Evolutionary conservation across 2,797 vertebrate species (phyloP), one percentile per base, ranked within the genome.

Genomic region (Euphonia xanthogaster): DNA sequence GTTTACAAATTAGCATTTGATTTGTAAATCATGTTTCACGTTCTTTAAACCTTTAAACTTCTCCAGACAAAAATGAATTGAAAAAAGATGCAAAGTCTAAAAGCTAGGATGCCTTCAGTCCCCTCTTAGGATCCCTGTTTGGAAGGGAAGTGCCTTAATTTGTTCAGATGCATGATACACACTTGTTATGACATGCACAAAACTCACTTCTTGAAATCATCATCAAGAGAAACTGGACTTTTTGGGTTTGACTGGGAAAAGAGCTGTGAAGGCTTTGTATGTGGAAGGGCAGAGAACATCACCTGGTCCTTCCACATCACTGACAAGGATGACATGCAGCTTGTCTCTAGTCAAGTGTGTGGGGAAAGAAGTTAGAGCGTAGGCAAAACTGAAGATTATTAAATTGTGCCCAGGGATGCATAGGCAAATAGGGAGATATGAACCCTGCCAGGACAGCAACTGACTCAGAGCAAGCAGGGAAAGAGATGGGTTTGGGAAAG

Each of bases 1-100:
- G 47, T 66, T 90, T 84, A 78, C 14, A 84, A 92, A 92, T 77
- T 23, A 72, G 10, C 17, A 70, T 57, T 90, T 80, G 44, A 88
- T 88, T 95, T 74, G 21, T 67, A 71, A 83, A 66, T 47, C 22
- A 44, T 14, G 25, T n/a, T 86, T 73, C 31, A 15, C 0, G 0
- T 66, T 88, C 68, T 77, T 82, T 77, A 63, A 83, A 74, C 19
- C 68, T 77, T 88, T 77, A 63, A 86, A 74, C 19, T 88, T 70
- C 42, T 88, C 44, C 28, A 60, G 48, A 71, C 12, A 31, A 27
- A 77, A 77, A 61, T n/a, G 3, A 72, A 75, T 12, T 84, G 45
- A 35, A n/a, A 71, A 91, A 94, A 85, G 24, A 45, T 65, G 30
- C 30, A 47, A 81, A 75, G 17, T 39, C 19, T 60, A 60, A 86